phyloP scores from a whole-genome alignment of 2,797 vertebrate genomes.

The Scyliorhinus canicula region DNA sequence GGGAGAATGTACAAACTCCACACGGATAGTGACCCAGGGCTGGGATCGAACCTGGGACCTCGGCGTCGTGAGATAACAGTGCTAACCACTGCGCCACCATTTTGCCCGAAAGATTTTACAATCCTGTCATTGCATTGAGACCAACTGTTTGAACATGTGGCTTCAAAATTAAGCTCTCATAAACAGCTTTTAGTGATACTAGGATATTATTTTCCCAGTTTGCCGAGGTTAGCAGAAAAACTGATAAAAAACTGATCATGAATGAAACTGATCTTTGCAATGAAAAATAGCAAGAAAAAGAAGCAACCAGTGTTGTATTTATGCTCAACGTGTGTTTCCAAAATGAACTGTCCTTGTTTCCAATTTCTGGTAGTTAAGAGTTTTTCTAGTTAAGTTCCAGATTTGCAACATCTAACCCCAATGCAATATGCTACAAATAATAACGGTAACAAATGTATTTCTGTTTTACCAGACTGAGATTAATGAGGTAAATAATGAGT shows the following conservation, averaged over 20 bases:
- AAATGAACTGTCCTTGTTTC: background rate
- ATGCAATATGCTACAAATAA: background rate
- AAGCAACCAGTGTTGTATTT: background rate
- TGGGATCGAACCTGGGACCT: too few species aligned
- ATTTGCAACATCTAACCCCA: background rate
- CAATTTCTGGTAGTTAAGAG: background rate
- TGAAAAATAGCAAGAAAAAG: background rate
- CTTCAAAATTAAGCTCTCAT: background rate
- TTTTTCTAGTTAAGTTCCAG: background rate
- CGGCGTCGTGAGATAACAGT: too few species aligned
- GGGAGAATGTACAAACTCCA: too few species aligned
- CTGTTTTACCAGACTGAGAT: background rate
- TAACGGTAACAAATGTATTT: background rate
- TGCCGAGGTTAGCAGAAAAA: background rate
- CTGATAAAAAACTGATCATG: background rate
- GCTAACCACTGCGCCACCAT: too few species aligned
- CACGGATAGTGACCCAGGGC: too few species aligned
- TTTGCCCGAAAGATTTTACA: too few species aligned
- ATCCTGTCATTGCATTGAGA: background rate
- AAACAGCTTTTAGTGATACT: background rate
- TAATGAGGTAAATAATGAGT: background rate
- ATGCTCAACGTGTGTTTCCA: background rate
- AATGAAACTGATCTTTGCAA: background rate
- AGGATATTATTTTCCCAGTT: background rate
- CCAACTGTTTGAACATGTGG: background rate